These are phyloP conservation scores for Hippocampus zosterae DNA, from an alignment of 2,113 vertebrate species.

Conservation along the genomic window DNA sequence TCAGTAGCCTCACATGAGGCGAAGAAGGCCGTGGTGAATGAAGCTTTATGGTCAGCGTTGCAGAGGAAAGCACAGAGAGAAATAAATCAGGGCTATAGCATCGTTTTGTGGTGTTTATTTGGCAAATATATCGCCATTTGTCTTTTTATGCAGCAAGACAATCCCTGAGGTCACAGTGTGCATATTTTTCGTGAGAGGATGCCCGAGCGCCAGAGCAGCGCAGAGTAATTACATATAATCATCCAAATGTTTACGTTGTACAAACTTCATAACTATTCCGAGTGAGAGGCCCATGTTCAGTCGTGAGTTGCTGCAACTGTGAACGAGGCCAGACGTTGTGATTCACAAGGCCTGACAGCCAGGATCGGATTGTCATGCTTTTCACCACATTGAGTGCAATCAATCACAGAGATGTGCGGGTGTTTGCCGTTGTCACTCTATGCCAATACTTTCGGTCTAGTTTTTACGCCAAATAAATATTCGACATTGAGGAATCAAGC, in stretches of 20 bases:
- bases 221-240: slow-evolving; percentile 66
- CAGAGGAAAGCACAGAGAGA: slow-evolving; percentile 22
- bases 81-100: slow-evolving; percentile 36
- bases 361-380: slow-evolving; percentile 33
- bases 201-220: slow-evolving; percentile 28
- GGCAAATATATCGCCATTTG: slow-evolving; percentile 42
- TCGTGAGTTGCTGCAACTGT: slow-evolving; percentile 24
- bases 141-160: slow-evolving; percentile 42
- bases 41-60: slow-evolving; percentile 31
- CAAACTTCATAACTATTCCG: slow-evolving; percentile 54
- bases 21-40: slow-evolving; percentile 32
- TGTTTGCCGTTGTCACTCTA: not conserved
- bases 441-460: not conserved
- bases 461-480: not conserved
- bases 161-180: slow-evolving; percentile 41
- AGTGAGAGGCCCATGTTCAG: slow-evolving; percentile 40
- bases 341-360: slow-evolving; percentile 35
- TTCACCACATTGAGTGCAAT: slow-evolving; percentile 2
- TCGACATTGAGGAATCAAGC: no score
- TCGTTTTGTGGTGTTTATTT: slow-evolving; percentile 54
- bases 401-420: slow-evolving; percentile 1
- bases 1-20: slow-evolving; percentile 27
- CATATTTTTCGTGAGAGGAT: slow-evolving; percentile 36
- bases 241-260: slow-evolving; percentile 65
- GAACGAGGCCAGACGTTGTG: slow-evolving; percentile 26